Percentiles rank a stretch among this genome's conserved stretches.
Conservation (phyloP, 2,797 vertebrate species). For the Loris lydekkerianus region DNA sequence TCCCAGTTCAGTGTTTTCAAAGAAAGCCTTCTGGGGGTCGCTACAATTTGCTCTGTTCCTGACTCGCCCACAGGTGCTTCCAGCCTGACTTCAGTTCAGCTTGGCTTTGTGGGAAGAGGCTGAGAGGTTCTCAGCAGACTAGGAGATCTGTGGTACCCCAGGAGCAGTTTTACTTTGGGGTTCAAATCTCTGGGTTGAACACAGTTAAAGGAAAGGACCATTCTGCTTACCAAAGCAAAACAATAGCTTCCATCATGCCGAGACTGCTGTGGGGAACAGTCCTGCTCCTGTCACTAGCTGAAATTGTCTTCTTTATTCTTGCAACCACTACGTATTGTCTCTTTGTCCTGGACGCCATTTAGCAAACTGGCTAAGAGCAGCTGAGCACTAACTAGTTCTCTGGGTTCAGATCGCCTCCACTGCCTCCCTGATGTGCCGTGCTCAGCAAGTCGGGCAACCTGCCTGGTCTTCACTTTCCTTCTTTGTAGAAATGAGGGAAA, state of each 20-base stretch:
- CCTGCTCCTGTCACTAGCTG: background rate
- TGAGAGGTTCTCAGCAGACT: rapidly evolving
- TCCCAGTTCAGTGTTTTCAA: background rate
- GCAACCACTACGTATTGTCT: rapidly evolving
- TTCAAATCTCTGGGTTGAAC: background rate
- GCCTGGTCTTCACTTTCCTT: background rate
- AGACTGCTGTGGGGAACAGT: rapidly evolving
- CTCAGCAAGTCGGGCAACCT: background rate
- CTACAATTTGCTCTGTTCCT: background rate
- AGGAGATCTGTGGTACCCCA: background rate
- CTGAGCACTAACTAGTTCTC: background rate
- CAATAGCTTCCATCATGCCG: too few species aligned
- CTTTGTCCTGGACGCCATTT: background rate
- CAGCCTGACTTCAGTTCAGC: rapidly evolving
- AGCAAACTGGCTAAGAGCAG: background rate
- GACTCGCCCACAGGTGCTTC: rapidly evolving
- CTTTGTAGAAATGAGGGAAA: background rate
- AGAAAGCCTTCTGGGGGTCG: background rate
- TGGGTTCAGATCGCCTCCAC: background rate
- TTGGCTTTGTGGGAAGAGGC: background rate
- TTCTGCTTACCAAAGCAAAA: background rate
- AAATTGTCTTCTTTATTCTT: background rate
- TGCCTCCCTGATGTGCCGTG: background rate
- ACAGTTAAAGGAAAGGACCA: background rate
- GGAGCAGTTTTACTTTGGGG: background rate